These are phyloP conservation scores for Prionace glauca DNA, from an alignment of 2,797 vertebrate genomes.

Conservation along the genomic window DNA sequence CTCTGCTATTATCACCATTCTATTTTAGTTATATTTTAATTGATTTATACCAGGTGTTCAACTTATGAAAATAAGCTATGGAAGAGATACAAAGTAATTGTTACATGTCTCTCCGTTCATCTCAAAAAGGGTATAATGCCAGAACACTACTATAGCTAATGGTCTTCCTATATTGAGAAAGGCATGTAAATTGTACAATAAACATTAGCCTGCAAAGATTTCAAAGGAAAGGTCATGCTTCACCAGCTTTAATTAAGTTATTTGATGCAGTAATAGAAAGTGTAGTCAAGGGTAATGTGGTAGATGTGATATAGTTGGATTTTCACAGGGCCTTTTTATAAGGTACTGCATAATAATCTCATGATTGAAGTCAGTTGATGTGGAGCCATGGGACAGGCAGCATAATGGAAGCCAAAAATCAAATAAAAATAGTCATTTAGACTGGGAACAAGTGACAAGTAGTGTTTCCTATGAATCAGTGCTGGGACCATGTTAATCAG, in stretches of 20 bases:
- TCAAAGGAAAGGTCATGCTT: not conserved
- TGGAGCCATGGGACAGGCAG: not conserved
- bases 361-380: not conserved
- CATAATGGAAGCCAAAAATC: not conserved
- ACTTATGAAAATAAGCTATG: not conserved
- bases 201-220: not conserved
- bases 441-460: not conserved
- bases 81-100: not conserved
- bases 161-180: not conserved
- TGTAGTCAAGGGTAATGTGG: not conserved
- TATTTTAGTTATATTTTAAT: not conserved
- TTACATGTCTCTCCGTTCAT: not conserved
- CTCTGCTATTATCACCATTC: not conserved
- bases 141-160: not conserved
- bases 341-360: not conserved
- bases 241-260: not conserved
- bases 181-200: not conserved
- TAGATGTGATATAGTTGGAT: not conserved
- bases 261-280: not conserved
- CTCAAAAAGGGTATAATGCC: not conserved
- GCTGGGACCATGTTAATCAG: not conserved
- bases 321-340: not conserved
- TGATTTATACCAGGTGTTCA: not conserved
- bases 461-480: not conserved
- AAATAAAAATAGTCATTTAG: not conserved